Base-by-base conservation (phyloP, 30 jellyfish, hydroid and myxozoan genomes). In the Hydra vulgaris region DNA sequence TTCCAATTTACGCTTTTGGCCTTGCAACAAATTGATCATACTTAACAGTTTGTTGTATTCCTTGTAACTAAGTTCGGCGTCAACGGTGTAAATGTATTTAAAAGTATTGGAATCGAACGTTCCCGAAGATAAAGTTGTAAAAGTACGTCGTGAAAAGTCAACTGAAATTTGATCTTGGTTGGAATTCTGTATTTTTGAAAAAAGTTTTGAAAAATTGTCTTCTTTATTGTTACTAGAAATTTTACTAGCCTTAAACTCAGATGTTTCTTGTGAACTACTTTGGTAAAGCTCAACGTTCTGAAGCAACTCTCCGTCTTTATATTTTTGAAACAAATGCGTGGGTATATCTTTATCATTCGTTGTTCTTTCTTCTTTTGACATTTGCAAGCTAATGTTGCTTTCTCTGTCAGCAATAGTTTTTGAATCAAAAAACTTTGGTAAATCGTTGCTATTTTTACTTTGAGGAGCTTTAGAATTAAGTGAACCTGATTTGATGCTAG, bases 1-100 rank as follows among this genome's bases (percentile, higher is more conserved):
- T 61, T 84, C 96, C 96, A 96, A 88, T 69, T 84, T 88, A 21
- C 84, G 76, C 74, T 88, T 87, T 77, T 87, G 96, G 17, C 85
- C 95, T 54, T 94, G 92, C 79, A 94, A 81, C 95, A 94, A 68
- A 70, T 82, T 84, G 17, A 94, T 81, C 52, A 94, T 87, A 73
- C 89, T 84, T 86, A 88, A 21, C 40, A 94, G 71, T 24, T 87
- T 83, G 56, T 86, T 79, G 88, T 94, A 87, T 26, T 94, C 99
- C 0, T 87, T 82, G 40, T 94, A 75, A 22, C 91, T 82, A 27
- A 94, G 66, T 71, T 71, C 96, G 12, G 96, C 86, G 55, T 82
- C 87, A 26, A 81, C 76, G 23, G 95, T 86, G 73, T 90, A 86
- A 12, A 86, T 84, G 70, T 75, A 92, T 21, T 80, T 79, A 72